A percentile compares a stretch with the other conserved stretches of the same genome.
These are phyloP conservation scores for Tethya wilhelma DNA, from an alignment of 37 sponge, comb jelly and placozoan genomes.

Conservation along the genomic window DNA sequence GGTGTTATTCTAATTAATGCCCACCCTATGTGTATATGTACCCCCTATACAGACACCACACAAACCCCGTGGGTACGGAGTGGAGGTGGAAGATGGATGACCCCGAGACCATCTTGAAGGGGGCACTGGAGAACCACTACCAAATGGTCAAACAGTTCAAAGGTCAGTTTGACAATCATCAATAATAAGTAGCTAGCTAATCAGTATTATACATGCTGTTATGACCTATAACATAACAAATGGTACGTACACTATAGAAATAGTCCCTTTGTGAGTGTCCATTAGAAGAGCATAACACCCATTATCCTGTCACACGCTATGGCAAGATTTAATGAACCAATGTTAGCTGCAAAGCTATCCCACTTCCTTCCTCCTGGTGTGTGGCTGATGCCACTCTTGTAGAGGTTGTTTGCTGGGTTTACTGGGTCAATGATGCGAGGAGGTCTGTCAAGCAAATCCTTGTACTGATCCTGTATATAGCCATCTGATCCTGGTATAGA, in stretches of 20 bases:
- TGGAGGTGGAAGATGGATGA: slow-evolving; percentile 95
- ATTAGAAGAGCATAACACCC: too few species aligned
- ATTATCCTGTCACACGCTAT: too few species aligned
- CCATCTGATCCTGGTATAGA: slow-evolving; percentile 5
- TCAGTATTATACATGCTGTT: too few species aligned
- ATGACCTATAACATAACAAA: too few species aligned
- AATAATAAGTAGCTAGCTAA: too few species aligned
- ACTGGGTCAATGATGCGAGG: slow-evolving; percentile 57
- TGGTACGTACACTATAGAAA: too few species aligned
- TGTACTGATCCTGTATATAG: neutral
- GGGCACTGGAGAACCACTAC: slow-evolving; percentile 88
- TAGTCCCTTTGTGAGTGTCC: too few species aligned
- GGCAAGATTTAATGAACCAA: too few species aligned
- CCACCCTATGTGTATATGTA: too few species aligned
- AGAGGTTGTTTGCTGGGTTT: slow-evolving; percentile 59
- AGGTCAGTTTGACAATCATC: too few species aligned
- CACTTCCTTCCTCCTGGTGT: slow-evolving; percentile 20
- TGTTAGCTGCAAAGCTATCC: neutral
- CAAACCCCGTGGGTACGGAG: slow-evolving; percentile 97
- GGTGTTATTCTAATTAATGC: too few species aligned
- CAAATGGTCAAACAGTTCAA: slow-evolving; percentile 95
- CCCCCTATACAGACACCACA: slow-evolving; percentile 93
- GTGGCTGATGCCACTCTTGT: slow-evolving; percentile 35
- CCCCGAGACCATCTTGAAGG: slow-evolving; percentile 78
- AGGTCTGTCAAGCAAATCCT: neutral